phyloP scores from a whole-genome alignment of 2,113 vertebrate genomes.

The Aleadryas rufinucha region DNA sequence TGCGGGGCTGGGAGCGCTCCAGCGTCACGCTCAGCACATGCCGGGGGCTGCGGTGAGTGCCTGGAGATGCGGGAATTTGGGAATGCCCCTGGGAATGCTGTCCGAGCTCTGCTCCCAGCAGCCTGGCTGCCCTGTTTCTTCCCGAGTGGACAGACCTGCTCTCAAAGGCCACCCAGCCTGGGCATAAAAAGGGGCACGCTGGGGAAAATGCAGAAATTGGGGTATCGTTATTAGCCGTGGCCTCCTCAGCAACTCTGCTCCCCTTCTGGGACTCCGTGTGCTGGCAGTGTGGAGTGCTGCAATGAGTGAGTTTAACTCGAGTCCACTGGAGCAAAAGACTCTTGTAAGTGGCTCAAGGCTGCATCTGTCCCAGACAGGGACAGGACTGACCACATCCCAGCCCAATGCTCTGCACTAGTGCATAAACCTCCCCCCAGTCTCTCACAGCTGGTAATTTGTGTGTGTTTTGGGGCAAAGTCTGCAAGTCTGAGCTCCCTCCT shows the following conservation, averaged over 20 bases:
- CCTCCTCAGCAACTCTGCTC: not conserved
- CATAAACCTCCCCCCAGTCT: not conserved
- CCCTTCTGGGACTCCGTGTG: not conserved
- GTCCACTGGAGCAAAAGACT: not conserved
- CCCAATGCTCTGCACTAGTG: not conserved
- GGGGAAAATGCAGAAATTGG: not conserved
- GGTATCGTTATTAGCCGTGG: rapidly evolving
- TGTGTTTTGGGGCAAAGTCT: not conserved
- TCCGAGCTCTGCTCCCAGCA: not conserved
- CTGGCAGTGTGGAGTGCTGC: rapidly evolving
- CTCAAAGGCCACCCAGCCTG: not conserved
- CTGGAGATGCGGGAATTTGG: not conserved
- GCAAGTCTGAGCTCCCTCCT: not conserved
- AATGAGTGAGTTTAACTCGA: not conserved
- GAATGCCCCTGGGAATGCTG: not conserved
- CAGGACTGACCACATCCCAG: rapidly evolving
- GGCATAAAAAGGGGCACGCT: rapidly evolving
- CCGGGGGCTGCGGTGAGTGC: slow-evolving; percentile 84
- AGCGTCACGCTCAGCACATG: slow-evolving; percentile 88
- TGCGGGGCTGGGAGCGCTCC: slow-evolving; percentile 77
- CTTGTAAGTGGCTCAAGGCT: not conserved
- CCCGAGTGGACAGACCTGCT: not conserved
- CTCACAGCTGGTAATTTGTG: not conserved
- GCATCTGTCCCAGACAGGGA: not conserved
- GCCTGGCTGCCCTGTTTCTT: not conserved